phyloP scores from a whole-genome alignment of 2,797 vertebrate genomes.

The Sebastes baramenuke region DNA sequence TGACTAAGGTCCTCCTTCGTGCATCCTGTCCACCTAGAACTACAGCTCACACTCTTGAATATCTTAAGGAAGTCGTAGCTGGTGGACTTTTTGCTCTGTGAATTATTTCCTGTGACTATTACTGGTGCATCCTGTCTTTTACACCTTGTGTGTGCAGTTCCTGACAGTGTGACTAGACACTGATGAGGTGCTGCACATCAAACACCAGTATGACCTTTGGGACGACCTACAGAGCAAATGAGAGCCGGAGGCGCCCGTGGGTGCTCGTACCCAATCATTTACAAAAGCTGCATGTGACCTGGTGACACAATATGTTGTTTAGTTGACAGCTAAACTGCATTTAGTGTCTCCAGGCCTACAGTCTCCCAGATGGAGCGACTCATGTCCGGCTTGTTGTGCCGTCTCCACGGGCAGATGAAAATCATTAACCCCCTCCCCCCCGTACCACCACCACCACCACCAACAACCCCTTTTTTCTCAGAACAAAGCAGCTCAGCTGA shows the following conservation, averaged over 20 bases:
- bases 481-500: constrained; percentile 77
- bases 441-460: not conserved
- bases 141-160: not conserved
- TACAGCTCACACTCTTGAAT: not conserved
- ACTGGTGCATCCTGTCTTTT: constrained; percentile 3
- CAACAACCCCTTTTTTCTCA: not conserved
- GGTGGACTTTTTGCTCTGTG: constrained; percentile 9
- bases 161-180: not conserved
- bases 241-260: constrained; percentile 5
- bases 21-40: constrained; percentile 37
- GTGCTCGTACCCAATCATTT: constrained; percentile 42
- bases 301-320: constrained; percentile 41
- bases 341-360: constrained; percentile 1
- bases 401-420: constrained; percentile 67
- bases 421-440: constrained; percentile 48
- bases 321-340: constrained; percentile 8
- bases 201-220: not conserved
- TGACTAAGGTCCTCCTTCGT: constrained; percentile 70
- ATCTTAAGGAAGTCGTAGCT: not conserved
- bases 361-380: constrained; percentile 1
- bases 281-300: not conserved
- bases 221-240: not conserved
- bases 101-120: constrained; percentile 32
- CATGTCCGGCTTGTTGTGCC: constrained; percentile 47
- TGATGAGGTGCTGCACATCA: not conserved